Evolutionary conservation across 2,888 invertebrate species (phyloP).

Genomic region (Malthinus flaveolus): DNA sequence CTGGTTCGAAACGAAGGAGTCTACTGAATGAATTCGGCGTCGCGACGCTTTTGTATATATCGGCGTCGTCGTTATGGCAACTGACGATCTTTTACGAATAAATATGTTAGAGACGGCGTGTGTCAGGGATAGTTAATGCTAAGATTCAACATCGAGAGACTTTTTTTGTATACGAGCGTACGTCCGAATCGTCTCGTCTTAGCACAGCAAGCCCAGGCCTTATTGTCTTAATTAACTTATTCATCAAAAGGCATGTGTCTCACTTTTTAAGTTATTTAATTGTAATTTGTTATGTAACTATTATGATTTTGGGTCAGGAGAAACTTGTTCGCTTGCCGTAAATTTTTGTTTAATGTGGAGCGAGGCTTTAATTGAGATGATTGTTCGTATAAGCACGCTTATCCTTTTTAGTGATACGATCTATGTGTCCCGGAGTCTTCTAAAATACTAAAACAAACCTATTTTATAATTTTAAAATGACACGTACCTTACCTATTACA

Average conservation of each 20-base stretch:
- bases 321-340: too few relatives aligned
- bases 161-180: neutral
- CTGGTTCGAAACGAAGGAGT: slow-evolving; percentile 22
- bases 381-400: too few relatives aligned
- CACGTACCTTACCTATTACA: too few relatives aligned
- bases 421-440: too few relatives aligned
- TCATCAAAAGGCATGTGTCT: neutral
- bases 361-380: too few relatives aligned
- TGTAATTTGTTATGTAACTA: too few relatives aligned
- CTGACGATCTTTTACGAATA: slow-evolving; percentile 35
- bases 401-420: too few relatives aligned
- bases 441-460: too few relatives aligned
- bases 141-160: neutral
- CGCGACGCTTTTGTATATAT: slow-evolving; percentile 49
- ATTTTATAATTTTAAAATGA: too few relatives aligned
- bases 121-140: slow-evolving; percentile 31
- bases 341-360: too few relatives aligned
- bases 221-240: neutral
- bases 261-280: neutral
- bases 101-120: slow-evolving; percentile 27
- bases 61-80: slow-evolving; percentile 45
- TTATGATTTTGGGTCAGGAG: too few relatives aligned
- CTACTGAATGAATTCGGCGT: slow-evolving; percentile 46
- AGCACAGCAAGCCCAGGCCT: neutral
- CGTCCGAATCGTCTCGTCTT: neutral